Evolutionary conservation across 2,113 vertebrate species (phyloP).

Genomic region (Pygoscelis antarcticus): DNA sequence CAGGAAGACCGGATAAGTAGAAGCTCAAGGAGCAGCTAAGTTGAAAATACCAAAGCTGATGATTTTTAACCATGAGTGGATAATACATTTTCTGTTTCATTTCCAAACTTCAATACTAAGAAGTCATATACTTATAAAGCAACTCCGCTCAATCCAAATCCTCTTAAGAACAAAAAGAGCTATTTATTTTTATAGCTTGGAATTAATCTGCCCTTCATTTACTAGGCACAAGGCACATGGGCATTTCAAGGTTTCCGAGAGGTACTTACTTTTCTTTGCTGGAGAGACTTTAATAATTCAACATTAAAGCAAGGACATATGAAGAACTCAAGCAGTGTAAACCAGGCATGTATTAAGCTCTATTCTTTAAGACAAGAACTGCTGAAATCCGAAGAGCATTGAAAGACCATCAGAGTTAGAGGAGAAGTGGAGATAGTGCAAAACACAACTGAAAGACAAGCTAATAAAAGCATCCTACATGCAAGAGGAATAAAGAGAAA

Average conservation of each 20-base stretch:
- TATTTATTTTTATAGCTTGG: conserved; percentile 31
- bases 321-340: not conserved
- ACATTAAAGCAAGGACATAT: not conserved
- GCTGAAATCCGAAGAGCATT: not conserved
- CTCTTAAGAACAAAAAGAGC: conserved; percentile 46
- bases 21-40: not conserved
- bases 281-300: not conserved
- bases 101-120: conserved; percentile 7
- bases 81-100: not conserved
- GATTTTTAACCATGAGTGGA: not conserved
- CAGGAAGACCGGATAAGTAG: not conserved
- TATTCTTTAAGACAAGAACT: not conserved
- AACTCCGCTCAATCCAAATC: conserved; percentile 44
- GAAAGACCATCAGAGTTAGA: not conserved
- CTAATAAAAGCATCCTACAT: not conserved
- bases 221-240: not conserved
- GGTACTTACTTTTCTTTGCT: not conserved
- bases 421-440: not conserved
- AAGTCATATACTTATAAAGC: conserved; percentile 30
- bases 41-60: not conserved
- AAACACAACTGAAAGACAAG: not conserved
- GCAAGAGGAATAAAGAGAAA: not conserved
- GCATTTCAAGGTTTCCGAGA: not conserved
- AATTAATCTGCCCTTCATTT: conserved; percentile 29
- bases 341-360: not conserved